Percentiles rank a stretch among this genome's conserved stretches.
Conservation (phyloP, 2,888 invertebrate genomes). For the Sympetrum striolatum region DNA sequence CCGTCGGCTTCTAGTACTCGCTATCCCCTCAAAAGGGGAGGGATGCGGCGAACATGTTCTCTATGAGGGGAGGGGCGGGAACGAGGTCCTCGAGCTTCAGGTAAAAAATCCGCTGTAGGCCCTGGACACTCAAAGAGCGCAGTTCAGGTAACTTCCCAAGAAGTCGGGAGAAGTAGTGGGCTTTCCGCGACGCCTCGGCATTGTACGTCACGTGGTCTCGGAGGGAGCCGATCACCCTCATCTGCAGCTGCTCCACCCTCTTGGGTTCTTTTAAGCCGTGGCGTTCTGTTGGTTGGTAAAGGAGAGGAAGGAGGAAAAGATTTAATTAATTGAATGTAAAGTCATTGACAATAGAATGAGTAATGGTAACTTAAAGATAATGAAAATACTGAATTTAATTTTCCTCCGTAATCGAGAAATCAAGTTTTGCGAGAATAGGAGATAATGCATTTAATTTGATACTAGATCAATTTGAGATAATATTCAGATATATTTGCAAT, state of each 20-base stretch:
- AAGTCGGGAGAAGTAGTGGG: slow-evolving; percentile 92
- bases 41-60: slow-evolving; percentile 94
- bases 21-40: slow-evolving; percentile 75
- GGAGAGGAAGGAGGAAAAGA: background rate
- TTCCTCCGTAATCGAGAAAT: too few relatives aligned
- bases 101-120: slow-evolving; percentile 92
- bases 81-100: slow-evolving; percentile 91
- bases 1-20: background rate
- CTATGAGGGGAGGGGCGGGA: slow-evolving; percentile 90
- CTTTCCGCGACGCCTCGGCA: slow-evolving; percentile 85
- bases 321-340: too few relatives aligned
- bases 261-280: slow-evolving; percentile 91
- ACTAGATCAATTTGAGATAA: too few relatives aligned
- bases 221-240: slow-evolving; percentile 94
- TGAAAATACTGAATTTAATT: too few relatives aligned
- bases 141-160: slow-evolving; percentile 92
- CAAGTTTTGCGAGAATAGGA: too few relatives aligned
- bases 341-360: too few relatives aligned
- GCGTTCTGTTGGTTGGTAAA: slow-evolving; percentile 71
- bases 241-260: slow-evolving; percentile 92
- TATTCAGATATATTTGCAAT: too few relatives aligned
- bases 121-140: slow-evolving; percentile 90
- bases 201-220: slow-evolving; percentile 96
- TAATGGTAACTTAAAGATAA: too few relatives aligned
- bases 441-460: too few relatives aligned